phyloP scores from a whole-genome alignment of 1,140 invertebrate species.

The Drosophila mauritiana region DNA sequence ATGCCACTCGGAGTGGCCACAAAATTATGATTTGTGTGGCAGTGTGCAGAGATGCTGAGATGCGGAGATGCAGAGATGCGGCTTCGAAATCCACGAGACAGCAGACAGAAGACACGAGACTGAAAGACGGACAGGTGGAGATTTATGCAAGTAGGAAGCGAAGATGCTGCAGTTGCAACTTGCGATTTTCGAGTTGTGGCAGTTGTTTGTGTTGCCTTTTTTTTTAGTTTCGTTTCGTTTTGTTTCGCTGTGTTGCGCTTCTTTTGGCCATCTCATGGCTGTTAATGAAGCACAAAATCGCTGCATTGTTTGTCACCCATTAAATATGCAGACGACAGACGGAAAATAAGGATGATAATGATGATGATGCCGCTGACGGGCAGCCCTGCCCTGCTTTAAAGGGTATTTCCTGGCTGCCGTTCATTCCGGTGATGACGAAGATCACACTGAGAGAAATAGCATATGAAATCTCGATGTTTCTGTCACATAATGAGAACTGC shows the following conservation, averaged over 20 bases:
- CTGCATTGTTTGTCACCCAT: constrained; percentile 73
- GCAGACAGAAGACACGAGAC: background rate
- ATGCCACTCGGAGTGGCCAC: constrained; percentile 32
- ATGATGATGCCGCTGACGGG: constrained; percentile 11
- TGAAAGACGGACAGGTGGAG: constrained; percentile 28
- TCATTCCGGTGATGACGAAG: constrained; percentile 11
- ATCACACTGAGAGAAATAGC: background rate
- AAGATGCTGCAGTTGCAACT: constrained; percentile 36
- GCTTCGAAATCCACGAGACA: constrained; percentile 6
- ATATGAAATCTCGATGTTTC: no score
- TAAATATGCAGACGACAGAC: constrained; percentile 49
- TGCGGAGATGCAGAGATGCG: constrained; percentile 3
- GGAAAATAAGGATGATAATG: constrained; percentile 5
- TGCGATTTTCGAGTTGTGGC: constrained; percentile 10
- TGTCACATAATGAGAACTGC: no score
- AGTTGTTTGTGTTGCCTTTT: constrained; percentile 17
- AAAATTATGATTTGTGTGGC: constrained; percentile 76
- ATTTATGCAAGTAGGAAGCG: constrained; percentile 77
- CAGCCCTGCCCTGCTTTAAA: constrained; percentile 30
- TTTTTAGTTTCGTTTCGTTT: background rate
- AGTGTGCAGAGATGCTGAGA: constrained; percentile 49
- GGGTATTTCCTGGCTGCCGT: constrained; percentile 28
- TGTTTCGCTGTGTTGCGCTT: constrained; percentile 5
- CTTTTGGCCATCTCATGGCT: constrained; percentile 40
- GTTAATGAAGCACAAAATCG: constrained; percentile 70